phyloP scores from a whole-genome alignment of 2,113 vertebrate species.

The Petaurus breviceps region DNA sequence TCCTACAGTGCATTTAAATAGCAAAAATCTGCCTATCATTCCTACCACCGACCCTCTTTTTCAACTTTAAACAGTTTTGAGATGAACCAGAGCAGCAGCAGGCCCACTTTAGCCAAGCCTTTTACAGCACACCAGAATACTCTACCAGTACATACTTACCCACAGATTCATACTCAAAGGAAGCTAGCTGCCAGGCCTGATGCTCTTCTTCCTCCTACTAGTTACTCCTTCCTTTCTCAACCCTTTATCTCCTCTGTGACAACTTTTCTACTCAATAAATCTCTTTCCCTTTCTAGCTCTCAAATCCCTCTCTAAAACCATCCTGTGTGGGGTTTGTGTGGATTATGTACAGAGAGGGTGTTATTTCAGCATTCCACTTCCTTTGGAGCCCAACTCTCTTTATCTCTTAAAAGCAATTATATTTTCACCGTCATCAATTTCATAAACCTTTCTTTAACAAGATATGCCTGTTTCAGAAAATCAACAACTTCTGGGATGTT shows the following conservation, averaged over 20 bases:
- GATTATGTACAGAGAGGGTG: neutral
- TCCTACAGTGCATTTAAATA: neutral
- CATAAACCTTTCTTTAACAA: neutral
- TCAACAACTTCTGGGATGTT: neutral
- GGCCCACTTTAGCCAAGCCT: neutral
- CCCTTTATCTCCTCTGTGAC: neutral
- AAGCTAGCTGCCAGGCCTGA: neutral
- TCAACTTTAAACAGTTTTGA: neutral
- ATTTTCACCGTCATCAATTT: neutral
- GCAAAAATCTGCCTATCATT: neutral
- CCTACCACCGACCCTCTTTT: neutral
- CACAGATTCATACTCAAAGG: neutral
- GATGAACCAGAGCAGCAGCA: neutral
- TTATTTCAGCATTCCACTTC: neutral
- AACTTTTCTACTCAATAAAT: neutral
- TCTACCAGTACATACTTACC: neutral
- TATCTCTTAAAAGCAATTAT: neutral
- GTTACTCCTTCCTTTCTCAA: neutral
- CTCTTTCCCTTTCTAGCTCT: neutral
- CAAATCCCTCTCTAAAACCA: neutral
- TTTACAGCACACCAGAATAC: neutral
- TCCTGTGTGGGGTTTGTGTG: neutral
- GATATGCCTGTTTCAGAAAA: neutral
- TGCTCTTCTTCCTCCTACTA: neutral
- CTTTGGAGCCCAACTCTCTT: neutral